Evolutionary conservation across 2,797 vertebrate species (phyloP).

Genomic region (Meda fulgida): DNA sequence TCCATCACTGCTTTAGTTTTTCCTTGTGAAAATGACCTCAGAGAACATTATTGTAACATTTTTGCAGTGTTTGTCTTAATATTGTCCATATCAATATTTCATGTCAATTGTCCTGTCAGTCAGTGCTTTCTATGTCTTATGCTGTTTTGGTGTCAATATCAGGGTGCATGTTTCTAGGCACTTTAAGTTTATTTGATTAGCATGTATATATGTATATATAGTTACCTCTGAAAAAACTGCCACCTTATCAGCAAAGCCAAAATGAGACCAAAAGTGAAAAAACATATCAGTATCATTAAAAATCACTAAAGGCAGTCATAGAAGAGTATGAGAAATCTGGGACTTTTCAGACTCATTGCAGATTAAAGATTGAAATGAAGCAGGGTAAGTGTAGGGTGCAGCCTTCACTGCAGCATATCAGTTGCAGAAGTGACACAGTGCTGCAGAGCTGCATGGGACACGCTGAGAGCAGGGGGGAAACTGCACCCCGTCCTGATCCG

Average conservation of each 20-base stretch:
- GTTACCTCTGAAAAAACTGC: not conserved
- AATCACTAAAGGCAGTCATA: constrained; percentile 29
- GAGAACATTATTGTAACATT: not conserved
- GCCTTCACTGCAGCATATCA: constrained; percentile 55
- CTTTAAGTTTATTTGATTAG: not conserved
- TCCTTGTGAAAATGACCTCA: not conserved
- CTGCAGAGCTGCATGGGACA: constrained; percentile 44
- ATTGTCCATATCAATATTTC: no score
- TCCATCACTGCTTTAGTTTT: not conserved
- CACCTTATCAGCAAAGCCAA: not conserved
- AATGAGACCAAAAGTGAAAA: constrained; percentile 16
- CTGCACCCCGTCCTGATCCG: constrained; percentile 24
- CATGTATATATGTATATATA: no score
- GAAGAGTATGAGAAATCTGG: constrained; percentile 24
- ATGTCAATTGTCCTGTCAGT: constrained; percentile 38
- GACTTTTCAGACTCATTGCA: constrained; percentile 37
- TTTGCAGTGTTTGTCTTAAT: not conserved
- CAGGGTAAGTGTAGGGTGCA: constrained; percentile 33
- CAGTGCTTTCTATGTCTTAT: constrained; percentile 1
- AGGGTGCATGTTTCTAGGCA: not conserved
- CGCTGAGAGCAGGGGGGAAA: constrained; percentile 60
- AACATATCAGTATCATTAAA: constrained; percentile 30
- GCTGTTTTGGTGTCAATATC: constrained; percentile 20
- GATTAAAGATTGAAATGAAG: constrained; percentile 47
- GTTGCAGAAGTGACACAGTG: constrained; percentile 46